A percentile compares a stretch with the other conserved stretches of the same genome.
phyloP scores from a whole-genome alignment of 2,797 vertebrate genomes.

The Gambusia yucatana region DNA sequence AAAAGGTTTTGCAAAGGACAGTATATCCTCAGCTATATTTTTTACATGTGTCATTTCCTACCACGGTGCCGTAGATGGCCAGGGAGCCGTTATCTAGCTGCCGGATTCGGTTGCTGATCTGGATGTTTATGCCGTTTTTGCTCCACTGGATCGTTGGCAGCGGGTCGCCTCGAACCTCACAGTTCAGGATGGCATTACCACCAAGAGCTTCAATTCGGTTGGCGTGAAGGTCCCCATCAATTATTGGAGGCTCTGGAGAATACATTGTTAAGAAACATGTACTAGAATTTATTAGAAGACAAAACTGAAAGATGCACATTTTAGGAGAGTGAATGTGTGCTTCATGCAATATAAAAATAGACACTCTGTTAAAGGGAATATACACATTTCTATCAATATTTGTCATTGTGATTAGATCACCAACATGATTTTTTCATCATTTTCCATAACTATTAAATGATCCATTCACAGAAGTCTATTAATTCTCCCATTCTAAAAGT shows the following conservation, averaged over 20 bases:
- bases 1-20: not conserved
- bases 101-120: constrained; percentile 85
- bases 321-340: not conserved
- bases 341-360: not conserved
- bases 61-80: constrained; percentile 93
- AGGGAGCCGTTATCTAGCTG: constrained; percentile 94
- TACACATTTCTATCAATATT: not conserved
- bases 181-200: constrained; percentile 91
- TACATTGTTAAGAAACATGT: not conserved
- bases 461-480: not conserved
- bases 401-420: not conserved
- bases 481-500: not conserved
- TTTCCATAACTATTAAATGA: not conserved
- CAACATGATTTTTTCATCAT: not conserved
- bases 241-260: constrained; percentile 91
- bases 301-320: too few species aligned
- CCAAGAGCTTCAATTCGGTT: constrained; percentile 91
- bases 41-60: constrained; percentile 59
- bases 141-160: constrained; percentile 93
- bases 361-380: not conserved
- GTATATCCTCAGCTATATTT: not conserved
- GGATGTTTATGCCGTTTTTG: constrained; percentile 86
- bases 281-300: too few species aligned
- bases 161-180: constrained; percentile 93
- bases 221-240: constrained; percentile 89